Percentiles rank a stretch among this genome's conserved stretches.
Evolutionary conservation across 2,888 invertebrate genomes (phyloP).

Genomic region (Anodontia alba): DNA sequence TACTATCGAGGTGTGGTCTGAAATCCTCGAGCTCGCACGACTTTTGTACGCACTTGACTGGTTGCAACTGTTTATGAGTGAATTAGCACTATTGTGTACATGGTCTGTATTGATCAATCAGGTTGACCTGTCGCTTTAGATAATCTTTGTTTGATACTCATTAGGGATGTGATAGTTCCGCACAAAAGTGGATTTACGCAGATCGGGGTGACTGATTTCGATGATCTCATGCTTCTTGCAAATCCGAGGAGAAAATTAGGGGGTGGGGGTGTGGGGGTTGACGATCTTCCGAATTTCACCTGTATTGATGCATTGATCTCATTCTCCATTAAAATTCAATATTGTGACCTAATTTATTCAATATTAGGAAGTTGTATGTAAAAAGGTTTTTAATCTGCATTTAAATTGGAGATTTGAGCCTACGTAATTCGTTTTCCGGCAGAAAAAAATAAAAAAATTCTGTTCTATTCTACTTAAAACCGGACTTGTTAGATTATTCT

Average conservation of each 20-base stretch:
- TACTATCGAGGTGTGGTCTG: too few species aligned
- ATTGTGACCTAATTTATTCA: constrained; percentile 6
- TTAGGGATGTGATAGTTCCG: too few species aligned
- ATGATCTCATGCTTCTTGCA: too few species aligned
- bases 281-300: constrained; percentile 2
- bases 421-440: background rate
- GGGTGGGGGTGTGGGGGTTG: background rate
- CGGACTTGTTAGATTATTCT: constrained; percentile 2
- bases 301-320: background rate
- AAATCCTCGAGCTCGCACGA: too few species aligned
- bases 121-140: too few species aligned
- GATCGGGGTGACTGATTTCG: too few species aligned
- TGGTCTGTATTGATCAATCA: too few species aligned
- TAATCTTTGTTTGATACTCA: too few species aligned
- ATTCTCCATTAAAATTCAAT: background rate
- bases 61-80: too few species aligned
- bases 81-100: too few species aligned
- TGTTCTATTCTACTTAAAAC: constrained; percentile 2
- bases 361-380: background rate
- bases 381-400: background rate
- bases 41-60: too few species aligned
- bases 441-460: background rate
- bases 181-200: too few species aligned
- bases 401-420: background rate
- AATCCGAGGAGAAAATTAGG: background rate